Percentiles rank a stretch among this genome's conserved stretches.
phyloP scores from a whole-genome alignment of 2,888 invertebrate genomes.

The Cinara cedri region DNA sequence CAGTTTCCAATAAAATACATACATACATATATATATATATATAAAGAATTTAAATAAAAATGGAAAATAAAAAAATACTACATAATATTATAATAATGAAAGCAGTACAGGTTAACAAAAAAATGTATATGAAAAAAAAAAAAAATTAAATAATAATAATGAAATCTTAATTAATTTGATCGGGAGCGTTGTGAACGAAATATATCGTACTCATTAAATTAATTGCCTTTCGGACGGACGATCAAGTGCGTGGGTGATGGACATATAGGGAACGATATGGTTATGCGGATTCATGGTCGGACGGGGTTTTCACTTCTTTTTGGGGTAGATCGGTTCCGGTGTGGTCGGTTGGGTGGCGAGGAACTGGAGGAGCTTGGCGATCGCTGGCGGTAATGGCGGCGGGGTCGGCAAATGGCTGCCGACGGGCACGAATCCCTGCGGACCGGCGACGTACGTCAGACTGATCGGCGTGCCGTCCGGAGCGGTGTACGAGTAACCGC shows the following conservation, averaged over 20 bases:
- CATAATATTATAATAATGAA: neutral
- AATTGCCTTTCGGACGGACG: too few species aligned
- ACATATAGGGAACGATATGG: too few species aligned
- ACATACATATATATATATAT: too few species aligned
- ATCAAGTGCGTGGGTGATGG: too few species aligned
- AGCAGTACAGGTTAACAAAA: constrained; percentile 1
- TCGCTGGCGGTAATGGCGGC: constrained; percentile 79
- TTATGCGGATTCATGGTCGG: neutral
- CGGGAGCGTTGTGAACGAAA: too few species aligned
- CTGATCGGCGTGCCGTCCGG: constrained; percentile 72
- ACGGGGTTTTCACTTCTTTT: constrained; percentile 6
- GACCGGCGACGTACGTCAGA: constrained; percentile 73
- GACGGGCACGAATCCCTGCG: constrained; percentile 65
- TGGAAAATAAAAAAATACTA: constrained; percentile 1
- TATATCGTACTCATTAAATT: too few species aligned
- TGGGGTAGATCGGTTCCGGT: constrained; percentile 61
- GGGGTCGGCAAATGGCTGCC: constrained; percentile 82
- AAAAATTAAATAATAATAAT: neutral
- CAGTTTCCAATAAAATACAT: neutral
- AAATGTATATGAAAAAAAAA: too few species aligned
- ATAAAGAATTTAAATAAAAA: neutral
- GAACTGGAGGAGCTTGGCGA: constrained; percentile 72
- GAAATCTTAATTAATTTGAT: too few species aligned
- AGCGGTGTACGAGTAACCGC: constrained; percentile 72
- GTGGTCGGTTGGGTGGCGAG: constrained; percentile 70